Conservation (phyloP, 2,113 vertebrate genomes). For the Orcinus orca region DNA sequence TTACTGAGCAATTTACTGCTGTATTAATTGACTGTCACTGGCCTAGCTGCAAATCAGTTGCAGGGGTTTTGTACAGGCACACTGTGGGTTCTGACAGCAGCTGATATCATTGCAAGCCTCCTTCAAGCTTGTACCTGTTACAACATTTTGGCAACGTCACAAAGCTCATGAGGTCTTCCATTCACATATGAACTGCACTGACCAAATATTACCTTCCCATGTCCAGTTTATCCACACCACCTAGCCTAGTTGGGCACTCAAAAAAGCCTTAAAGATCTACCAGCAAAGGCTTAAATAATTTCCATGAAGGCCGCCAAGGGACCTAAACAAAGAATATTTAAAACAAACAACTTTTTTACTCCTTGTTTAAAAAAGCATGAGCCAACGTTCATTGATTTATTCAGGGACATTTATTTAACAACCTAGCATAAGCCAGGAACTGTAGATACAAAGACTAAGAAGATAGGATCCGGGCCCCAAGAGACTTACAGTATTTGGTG, state of each 20-base stretch:
- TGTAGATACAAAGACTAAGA: background rate
- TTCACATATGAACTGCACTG: background rate
- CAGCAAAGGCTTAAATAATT: background rate
- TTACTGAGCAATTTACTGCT: conserved; percentile 32
- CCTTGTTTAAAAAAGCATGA: background rate
- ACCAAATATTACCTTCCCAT: background rate
- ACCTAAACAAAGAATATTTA: background rate
- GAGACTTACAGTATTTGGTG: background rate
- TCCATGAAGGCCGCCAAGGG: background rate
- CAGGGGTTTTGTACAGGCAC: background rate
- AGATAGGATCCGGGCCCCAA: background rate
- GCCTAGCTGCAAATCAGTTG: background rate
- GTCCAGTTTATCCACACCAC: background rate
- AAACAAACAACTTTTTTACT: background rate
- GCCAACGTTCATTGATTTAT: background rate
- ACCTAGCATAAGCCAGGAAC: background rate
- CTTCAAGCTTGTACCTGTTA: background rate
- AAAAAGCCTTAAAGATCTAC: background rate
- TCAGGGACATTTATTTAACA: background rate
- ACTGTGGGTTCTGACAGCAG: background rate
- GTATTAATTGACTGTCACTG: conserved; percentile 24
- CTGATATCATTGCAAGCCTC: background rate
- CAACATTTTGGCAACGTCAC: background rate
- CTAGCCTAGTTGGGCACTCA: background rate
- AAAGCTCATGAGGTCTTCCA: background rate